These are phyloP conservation scores for Carollia perspicillata DNA, from an alignment of 2,113 vertebrate species.

Conservation along the genomic window DNA sequence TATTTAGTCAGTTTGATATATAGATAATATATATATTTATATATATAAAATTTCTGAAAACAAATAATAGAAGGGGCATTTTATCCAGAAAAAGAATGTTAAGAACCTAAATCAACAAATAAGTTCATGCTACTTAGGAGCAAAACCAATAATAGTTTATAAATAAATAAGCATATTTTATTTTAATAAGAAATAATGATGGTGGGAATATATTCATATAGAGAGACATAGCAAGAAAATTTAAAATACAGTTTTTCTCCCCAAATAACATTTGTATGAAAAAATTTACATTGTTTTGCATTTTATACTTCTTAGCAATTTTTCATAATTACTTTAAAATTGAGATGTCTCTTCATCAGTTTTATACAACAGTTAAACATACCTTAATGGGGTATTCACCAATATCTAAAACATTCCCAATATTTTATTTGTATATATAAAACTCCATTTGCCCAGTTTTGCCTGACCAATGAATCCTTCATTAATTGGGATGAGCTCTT, in stretches of 20 bases:
- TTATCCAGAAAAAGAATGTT: constrained; percentile 54
- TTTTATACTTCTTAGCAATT: constrained; percentile 34
- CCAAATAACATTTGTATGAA: neutral
- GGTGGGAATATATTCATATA: neutral
- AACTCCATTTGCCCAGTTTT: neutral
- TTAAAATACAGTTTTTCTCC: neutral
- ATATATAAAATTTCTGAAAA: constrained; percentile 13
- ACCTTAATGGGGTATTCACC: neutral
- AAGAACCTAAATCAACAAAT: constrained; percentile 57
- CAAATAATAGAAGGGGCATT: constrained; percentile 63
- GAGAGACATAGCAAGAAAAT: neutral
- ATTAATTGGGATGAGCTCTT: neutral
- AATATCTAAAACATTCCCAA: neutral
- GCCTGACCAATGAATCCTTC: neutral
- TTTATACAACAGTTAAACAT: constrained; percentile 22
- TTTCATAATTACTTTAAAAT: constrained; percentile 44
- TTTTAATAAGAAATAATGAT: constrained; percentile 34
- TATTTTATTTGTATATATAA: constrained; percentile 16
- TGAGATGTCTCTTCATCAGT: neutral
- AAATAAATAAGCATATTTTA: constrained; percentile 16
- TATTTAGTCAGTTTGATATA: constrained; percentile 74
- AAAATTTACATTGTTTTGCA: constrained; percentile 12
- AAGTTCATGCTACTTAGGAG: neutral
- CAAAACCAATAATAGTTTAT: neutral
- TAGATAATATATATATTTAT: too few species aligned